Base-by-base conservation (phyloP, 1,140 invertebrate genomes). In the Drosophila varians region DNA sequence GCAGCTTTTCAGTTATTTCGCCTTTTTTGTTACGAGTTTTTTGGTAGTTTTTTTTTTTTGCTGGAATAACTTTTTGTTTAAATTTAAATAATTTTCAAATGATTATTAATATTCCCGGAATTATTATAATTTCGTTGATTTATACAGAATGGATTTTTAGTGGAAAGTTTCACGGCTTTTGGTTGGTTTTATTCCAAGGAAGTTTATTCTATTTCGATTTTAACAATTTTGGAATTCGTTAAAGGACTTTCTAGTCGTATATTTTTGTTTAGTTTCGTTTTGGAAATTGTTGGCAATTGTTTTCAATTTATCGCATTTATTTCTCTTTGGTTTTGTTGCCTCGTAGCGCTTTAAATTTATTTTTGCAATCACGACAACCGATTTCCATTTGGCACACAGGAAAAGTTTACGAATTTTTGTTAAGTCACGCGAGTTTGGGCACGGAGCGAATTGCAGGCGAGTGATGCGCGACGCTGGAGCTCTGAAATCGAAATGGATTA, bases 401-500 rank as follows among this genome's bases (percentile, higher is more conserved):
- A 52, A 46, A 46, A 61, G 16, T 65, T 64, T 52, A 66, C 77
- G 77, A 72, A 66, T 47, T 76, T 34, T 45, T 43, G 31, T 36
- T 12, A 61, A 54, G 61, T 49, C 56, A 40, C 66, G 60, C 31
- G 64, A 71, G 14, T 31, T 38, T 64, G 55, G 49, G 45, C 52
- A 62, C 79, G 76, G 75, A 80, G 73, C 80, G 54, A 43, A 61
- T 74, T 51, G 21, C 21, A 21, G 21, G 34, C 34, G 23, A 48
- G 42, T 60, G 71, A 68, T 68, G 72, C 61, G 71, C 71, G 71
- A 40, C 62, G 45, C 34, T 55, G 43, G 72, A 84, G 80, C 79
- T 84, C 79, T 54, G 58, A 75, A 78, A 84, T 46, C 71, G 43
- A 86, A 86, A 57, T 86, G 82, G 86, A 74, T 65, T 58, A 73